These are phyloP conservation scores for Leguminivora glycinivorella DNA, from an alignment of 1,140 invertebrate genomes.

Conservation along the genomic window DNA sequence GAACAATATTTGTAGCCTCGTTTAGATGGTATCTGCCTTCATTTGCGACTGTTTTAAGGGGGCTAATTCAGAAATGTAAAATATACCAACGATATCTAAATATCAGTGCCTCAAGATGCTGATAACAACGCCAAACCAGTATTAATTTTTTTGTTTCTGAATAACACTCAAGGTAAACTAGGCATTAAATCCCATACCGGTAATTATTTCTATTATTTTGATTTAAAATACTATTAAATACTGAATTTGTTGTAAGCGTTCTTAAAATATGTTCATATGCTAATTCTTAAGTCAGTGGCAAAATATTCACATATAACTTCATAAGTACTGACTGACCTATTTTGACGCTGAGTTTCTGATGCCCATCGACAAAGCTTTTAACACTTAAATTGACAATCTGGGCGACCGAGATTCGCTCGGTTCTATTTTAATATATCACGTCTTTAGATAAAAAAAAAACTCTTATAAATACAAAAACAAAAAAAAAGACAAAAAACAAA, in stretches of 20 bases:
- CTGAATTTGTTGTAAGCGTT: not conserved
- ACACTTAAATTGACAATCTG: too few relatives aligned
- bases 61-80: not conserved
- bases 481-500: too few relatives aligned
- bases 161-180: not conserved
- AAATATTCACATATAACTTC: too few relatives aligned
- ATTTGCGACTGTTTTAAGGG: not conserved
- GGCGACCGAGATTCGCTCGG: too few relatives aligned
- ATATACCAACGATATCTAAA: not conserved
- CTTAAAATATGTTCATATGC: not conserved
- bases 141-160: not conserved
- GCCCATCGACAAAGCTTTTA: too few relatives aligned
- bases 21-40: slow-evolving; percentile 10
- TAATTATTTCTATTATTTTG: not conserved
- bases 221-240: slow-evolving; percentile 4
- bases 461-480: too few relatives aligned
- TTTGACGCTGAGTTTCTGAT: too few relatives aligned
- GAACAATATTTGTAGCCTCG: slow-evolving; percentile 1
- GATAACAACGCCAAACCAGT: not conserved
- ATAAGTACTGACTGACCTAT: too few relatives aligned
- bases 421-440: too few relatives aligned
- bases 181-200: not conserved
- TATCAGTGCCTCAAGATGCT: not conserved
- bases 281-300: not conserved
- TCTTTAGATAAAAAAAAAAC: too few relatives aligned